Evolutionary conservation across 2,113 vertebrate genomes (phyloP).

Genomic region (Piaya cayana): DNA sequence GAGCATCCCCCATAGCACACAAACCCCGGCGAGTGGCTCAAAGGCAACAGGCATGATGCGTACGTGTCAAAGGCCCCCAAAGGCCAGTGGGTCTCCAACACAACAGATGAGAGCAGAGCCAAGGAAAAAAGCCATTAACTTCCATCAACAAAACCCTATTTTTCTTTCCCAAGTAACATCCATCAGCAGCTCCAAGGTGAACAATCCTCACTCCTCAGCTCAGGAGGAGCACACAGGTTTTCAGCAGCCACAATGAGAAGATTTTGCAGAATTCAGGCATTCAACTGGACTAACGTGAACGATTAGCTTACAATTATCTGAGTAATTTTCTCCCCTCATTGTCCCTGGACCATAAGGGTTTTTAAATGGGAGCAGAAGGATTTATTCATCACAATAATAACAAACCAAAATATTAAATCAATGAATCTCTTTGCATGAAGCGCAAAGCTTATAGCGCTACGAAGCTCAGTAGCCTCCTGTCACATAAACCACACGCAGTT

Average conservation of each 20-base stretch:
- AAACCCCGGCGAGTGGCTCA: rapidly evolving
- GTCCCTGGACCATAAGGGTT: constrained; percentile 19
- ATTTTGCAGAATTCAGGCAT: background rate
- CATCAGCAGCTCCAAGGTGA: constrained; percentile 9
- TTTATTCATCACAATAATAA: constrained; percentile 61
- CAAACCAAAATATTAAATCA: constrained; percentile 60
- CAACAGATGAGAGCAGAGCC: background rate
- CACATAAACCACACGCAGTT: constrained; percentile 24
- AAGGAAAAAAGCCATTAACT: background rate
- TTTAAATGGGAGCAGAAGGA: constrained; percentile 51
- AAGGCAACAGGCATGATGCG: background rate
- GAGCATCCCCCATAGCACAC: rapidly evolving
- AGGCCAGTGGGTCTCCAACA: background rate
- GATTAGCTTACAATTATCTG: constrained; percentile 48
- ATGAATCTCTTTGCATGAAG: constrained; percentile 50
- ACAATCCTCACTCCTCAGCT: background rate
- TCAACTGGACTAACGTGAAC: constrained; percentile 27
- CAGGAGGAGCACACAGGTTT: background rate
- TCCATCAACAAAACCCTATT: background rate
- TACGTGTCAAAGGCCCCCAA: background rate
- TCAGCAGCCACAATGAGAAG: background rate
- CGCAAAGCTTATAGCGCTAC: background rate
- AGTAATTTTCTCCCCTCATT: constrained; percentile 58
- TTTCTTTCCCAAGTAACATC: background rate
- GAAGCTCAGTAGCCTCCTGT: background rate